Evolutionary conservation across 2,888 invertebrate species (phyloP).

Genomic region (Caenorhabditis macrosperma): DNA sequence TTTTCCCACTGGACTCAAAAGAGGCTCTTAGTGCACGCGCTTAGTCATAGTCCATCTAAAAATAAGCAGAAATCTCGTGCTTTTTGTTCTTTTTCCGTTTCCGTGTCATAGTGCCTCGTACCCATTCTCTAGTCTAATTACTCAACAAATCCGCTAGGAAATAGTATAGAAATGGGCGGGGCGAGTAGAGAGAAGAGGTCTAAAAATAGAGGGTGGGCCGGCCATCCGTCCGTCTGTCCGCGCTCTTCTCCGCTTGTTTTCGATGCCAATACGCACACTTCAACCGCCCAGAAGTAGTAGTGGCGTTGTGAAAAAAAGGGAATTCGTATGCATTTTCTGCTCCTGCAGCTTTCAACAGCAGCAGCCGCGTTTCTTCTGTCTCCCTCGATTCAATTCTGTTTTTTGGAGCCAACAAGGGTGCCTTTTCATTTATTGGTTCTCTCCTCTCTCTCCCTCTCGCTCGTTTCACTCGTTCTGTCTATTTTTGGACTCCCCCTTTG

Average conservation of each 20-base stretch:
- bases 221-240: neutral
- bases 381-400: slow-evolving; percentile 7
- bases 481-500: slow-evolving; percentile 42
- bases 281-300: slow-evolving; percentile 22
- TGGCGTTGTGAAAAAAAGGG: neutral
- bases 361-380: too few relatives aligned
- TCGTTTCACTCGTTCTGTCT: slow-evolving; percentile 31
- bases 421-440: slow-evolving; percentile 54
- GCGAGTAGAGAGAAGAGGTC: neutral
- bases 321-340: slow-evolving; percentile 12
- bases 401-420: slow-evolving; percentile 29
- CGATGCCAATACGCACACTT: slow-evolving; percentile 31
- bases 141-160: neutral
- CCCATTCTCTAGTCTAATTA: too few relatives aligned
- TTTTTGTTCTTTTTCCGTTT: too few relatives aligned
- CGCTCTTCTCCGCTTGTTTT: slow-evolving; percentile 22
- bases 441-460: neutral
- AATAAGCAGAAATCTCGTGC: too few relatives aligned
- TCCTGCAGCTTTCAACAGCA: slow-evolving; percentile 1
- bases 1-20: too few relatives aligned
- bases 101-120: too few relatives aligned
- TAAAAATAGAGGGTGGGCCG: slow-evolving; percentile 16
- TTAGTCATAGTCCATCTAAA: too few relatives aligned
- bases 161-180: slow-evolving; percentile 9
- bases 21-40: too few relatives aligned